These are phyloP conservation scores for Pandion haliaetus DNA, from an alignment of 2,113 vertebrate species.

Conservation along the genomic window DNA sequence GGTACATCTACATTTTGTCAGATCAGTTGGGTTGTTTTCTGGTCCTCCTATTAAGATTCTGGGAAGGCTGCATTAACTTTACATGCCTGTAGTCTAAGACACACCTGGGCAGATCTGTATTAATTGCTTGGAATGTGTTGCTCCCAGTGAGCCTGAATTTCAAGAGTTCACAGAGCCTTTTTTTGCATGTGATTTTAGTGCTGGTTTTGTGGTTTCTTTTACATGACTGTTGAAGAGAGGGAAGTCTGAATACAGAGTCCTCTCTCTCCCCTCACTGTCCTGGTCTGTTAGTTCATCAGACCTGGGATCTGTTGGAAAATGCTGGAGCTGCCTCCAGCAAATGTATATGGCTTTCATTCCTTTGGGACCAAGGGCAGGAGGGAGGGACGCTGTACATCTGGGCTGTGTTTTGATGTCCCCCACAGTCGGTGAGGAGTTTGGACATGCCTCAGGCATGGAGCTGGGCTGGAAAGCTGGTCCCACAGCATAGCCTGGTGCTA, in stretches of 20 bases:
- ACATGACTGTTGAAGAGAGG: background rate
- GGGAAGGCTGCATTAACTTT: background rate
- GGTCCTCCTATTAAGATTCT: background rate
- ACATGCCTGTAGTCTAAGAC: background rate
- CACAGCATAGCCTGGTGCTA: background rate
- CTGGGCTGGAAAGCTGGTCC: background rate
- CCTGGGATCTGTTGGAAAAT: background rate
- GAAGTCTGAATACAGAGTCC: background rate
- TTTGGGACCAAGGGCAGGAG: background rate
- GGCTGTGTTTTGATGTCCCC: background rate
- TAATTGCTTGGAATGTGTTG: background rate
- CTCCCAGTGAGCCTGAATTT: background rate
- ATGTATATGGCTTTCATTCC: background rate
- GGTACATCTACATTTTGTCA: background rate
- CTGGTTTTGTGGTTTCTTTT: background rate
- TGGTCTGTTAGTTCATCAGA: background rate
- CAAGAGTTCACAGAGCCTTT: background rate
- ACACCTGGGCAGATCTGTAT: background rate
- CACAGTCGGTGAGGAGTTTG: background rate
- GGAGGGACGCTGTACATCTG: rapidly evolving
- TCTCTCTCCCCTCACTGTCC: background rate
- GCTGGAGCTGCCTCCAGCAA: background rate
- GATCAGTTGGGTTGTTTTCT: background rate
- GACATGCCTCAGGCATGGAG: background rate
- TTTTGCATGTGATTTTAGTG: background rate